Evolutionary conservation across 2,113 vertebrate genomes (phyloP).

Genomic region (Paratilapia polleni): DNA sequence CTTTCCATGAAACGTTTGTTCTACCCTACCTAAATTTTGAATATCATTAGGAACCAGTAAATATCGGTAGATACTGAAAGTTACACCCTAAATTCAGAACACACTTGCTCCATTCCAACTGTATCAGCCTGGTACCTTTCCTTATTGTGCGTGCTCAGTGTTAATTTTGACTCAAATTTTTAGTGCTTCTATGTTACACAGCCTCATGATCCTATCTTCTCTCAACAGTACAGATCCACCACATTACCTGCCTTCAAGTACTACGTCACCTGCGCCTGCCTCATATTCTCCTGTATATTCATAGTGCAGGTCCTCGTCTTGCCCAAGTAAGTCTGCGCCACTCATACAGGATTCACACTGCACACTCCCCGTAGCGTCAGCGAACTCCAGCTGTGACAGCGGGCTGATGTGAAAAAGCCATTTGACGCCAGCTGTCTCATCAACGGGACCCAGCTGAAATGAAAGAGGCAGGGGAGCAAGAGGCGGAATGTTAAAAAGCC

Average conservation of each 20-base stretch:
- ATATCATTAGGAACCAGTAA: background rate
- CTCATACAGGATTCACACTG: background rate
- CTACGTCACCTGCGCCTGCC: slow-evolving; percentile 94
- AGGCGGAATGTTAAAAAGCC: slow-evolving; percentile 52
- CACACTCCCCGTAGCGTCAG: background rate
- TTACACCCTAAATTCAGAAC: background rate
- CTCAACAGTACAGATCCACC: slow-evolving; percentile 91
- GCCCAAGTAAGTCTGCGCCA: slow-evolving; percentile 89
- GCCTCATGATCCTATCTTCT: background rate
- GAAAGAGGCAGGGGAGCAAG: slow-evolving; percentile 36
- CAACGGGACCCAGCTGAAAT: slow-evolving; percentile 23
- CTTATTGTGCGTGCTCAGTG: background rate
- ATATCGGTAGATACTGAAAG: background rate
- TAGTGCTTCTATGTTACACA: background rate
- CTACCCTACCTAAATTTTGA: background rate
- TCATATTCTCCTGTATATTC: slow-evolving; percentile 98
- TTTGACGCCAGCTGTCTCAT: slow-evolving; percentile 67
- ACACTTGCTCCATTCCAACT: background rate
- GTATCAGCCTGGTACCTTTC: background rate
- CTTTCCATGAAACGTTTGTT: background rate
- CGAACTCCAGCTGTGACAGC: slow-evolving; percentile 44
- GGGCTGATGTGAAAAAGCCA: slow-evolving; percentile 47
- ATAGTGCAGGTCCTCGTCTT: slow-evolving; percentile 93
- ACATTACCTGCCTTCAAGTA: slow-evolving; percentile 96
- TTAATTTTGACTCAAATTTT: background rate